Evolutionary conservation across 2,113 vertebrate species (phyloP).

Genomic region (Corythoichthys intestinalis): DNA sequence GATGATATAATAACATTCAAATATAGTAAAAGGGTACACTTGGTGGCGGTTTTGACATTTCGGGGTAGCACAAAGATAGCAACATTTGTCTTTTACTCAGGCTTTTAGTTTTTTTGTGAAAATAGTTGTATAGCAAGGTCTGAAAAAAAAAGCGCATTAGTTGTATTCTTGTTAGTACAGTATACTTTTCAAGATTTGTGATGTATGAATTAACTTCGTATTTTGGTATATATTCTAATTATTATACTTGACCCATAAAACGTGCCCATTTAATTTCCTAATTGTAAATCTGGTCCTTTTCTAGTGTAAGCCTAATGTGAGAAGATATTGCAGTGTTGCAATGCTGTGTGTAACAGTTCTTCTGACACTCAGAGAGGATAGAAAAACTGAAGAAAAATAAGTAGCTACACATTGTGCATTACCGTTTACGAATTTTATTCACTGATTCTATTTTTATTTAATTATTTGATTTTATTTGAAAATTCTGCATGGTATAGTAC

Average conservation of each 20-base stretch:
- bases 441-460: not conserved
- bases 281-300: not conserved
- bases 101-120: not conserved
- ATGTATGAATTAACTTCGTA: not conserved
- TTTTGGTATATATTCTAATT: not conserved
- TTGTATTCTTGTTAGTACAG: not conserved
- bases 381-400: constrained; percentile 1
- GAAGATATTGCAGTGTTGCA: not conserved
- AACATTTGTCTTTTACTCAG: not conserved
- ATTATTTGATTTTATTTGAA: constrained; percentile 15
- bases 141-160: not conserved
- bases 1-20: not conserved
- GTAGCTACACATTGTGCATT: constrained; percentile 34
- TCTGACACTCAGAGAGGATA: constrained; percentile 3
- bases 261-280: too few species aligned
- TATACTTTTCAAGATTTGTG: not conserved
- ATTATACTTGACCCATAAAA: not conserved
- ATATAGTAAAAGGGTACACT: not conserved
- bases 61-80: not conserved
- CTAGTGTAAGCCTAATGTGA: not conserved
- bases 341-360: not conserved
- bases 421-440: constrained; percentile 15
- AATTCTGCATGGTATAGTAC: constrained; percentile 45
- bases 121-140: not conserved
- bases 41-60: not conserved